Evolutionary conservation across 2,113 vertebrate genomes (phyloP).

Genomic region (Pachycephala philippinensis): DNA sequence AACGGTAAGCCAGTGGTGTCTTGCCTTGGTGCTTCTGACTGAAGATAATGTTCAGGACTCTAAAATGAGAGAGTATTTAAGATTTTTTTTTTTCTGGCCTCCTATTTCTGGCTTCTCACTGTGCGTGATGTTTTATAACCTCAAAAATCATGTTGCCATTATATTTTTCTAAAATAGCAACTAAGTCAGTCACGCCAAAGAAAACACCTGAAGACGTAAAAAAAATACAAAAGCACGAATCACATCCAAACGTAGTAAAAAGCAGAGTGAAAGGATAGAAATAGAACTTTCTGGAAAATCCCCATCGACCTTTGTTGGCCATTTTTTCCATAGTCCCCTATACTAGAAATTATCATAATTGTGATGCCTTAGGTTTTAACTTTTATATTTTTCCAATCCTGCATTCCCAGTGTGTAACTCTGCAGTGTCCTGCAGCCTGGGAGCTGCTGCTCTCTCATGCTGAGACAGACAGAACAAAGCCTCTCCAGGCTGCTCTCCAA

Average conservation of each 20-base stretch:
- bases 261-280: neutral
- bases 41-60: conserved; percentile 28
- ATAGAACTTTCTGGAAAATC: no score
- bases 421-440: no score
- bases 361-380: no score
- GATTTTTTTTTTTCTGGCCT: neutral
- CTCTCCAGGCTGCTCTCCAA: no score
- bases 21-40: conserved; percentile 18
- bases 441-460: no score
- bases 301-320: no score
- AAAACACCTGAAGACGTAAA: neutral
- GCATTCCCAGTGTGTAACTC: no score
- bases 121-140: neutral
- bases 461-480: no score
- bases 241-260: neutral
- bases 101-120: neutral
- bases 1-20: conserved; percentile 13
- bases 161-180: neutral
- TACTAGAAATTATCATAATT: no score
- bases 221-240: neutral
- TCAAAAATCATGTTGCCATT: neutral
- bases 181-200: neutral
- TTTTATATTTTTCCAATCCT: no score
- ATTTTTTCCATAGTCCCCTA: no score
- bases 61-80: conserved; percentile 31